Evolutionary conservation across 2,888 invertebrate species (phyloP), one percentile per base, ranked within the genome.

Genomic region (Ornithoptera alexandrae): DNA sequence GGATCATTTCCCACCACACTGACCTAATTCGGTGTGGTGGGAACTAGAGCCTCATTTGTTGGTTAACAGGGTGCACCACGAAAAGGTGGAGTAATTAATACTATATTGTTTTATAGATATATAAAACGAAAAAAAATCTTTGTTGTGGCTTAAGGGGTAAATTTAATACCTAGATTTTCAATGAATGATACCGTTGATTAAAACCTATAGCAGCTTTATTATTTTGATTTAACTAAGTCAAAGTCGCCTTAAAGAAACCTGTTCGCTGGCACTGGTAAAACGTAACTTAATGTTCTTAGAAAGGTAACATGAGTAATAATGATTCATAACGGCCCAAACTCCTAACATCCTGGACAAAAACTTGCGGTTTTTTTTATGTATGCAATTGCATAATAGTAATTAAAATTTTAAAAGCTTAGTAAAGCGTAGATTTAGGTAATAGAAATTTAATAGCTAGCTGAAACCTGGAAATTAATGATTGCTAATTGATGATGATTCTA

Each of bases 271-370:
- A 10, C 22, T 46, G 53, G 30, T n/a, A 22, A 62, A 42, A 36
- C 39, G n/a, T 22, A 65, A 62, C n/a, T 18, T 10, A 36, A 62
- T 17, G 36, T 70, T 60, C 66, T 50, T 60, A 50, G 58, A 53
- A 63, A 63, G 50, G 24, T 63, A 57, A 63, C 58, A 66, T 70
- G 70, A 70, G 62, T 70, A 70, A 66, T 62, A 30, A 53, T 70
- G 70, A 70, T 24, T 70, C 70, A 70, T 24, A 39, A 15, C 59
- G 22, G n/a, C 7, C 53, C 59, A 24, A 67, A 67, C 36, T 24
- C 57, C 53, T 36, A 20, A 67, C 53, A 70, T 70, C 70, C 66
- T 66, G 65, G 42, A 62, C 62, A 68, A 50, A 62, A 69, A 46
- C 24, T 42, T n/a, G 42, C 62, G 12, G 20, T 62, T 46, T 62